A percentile compares a stretch with the other conserved stretches of the same genome.
Evolutionary conservation across 2,888 invertebrate species (phyloP).

Genomic region (Thymelicus acteon): DNA sequence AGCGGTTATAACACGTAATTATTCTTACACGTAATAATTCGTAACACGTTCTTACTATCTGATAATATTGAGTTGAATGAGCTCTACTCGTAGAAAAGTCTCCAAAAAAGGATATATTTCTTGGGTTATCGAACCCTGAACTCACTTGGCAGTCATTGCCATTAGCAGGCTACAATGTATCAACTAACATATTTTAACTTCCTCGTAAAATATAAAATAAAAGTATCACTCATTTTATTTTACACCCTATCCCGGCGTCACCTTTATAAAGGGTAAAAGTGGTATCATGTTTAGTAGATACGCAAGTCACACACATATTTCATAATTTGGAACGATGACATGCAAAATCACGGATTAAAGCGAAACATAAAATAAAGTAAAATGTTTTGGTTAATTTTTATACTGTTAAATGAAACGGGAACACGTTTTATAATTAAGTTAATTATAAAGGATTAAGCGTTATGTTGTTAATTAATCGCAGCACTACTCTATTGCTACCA

Average conservation of each 20-base stretch:
- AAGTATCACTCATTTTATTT: neutral
- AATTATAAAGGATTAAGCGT: neutral
- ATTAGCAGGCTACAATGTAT: no score
- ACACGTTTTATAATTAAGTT: conserved; percentile 1
- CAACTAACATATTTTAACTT: no score
- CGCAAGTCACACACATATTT: conserved; percentile 5
- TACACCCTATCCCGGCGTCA: neutral
- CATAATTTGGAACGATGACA: conserved; percentile 3
- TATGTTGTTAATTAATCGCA: no score
- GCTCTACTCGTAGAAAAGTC: no score
- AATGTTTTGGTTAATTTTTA: conserved; percentile 2
- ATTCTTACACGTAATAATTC: no score
- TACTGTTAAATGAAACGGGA: neutral
- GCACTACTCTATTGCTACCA: no score
- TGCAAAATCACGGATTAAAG: neutral
- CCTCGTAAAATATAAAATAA: neutral
- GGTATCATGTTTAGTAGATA: neutral
- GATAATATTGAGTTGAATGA: no score
- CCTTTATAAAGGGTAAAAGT: neutral
- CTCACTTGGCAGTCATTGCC: no score
- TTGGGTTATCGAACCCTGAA: no score
- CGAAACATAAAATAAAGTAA: neutral
- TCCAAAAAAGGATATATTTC: no score
- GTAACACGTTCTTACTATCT: no score
- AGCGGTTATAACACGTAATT: no score